Percentiles rank a stretch among this genome's conserved stretches.
Conservation (phyloP, 2,797 vertebrate genomes). For the Aldrovandia affinis region DNA sequence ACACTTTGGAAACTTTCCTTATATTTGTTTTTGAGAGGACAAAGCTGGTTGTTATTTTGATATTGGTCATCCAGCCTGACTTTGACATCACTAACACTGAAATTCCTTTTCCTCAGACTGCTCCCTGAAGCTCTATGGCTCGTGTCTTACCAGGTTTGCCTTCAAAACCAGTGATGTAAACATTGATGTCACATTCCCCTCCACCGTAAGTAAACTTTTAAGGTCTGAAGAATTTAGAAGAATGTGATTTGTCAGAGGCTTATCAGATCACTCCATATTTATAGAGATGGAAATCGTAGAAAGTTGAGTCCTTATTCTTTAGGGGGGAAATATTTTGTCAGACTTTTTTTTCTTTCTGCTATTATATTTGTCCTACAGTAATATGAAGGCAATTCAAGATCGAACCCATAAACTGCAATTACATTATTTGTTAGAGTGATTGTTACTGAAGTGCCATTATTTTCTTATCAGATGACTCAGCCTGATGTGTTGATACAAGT, state of each 20-base stretch:
- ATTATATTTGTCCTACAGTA: too few species aligned
- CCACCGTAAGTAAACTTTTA: constrained; percentile 76
- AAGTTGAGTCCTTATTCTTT: too few species aligned
- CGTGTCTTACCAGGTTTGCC: constrained; percentile 92
- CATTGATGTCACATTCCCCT: constrained; percentile 89
- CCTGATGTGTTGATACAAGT: constrained; percentile 96
- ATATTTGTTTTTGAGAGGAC: too few species aligned
- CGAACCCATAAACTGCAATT: too few species aligned
- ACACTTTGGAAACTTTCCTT: too few species aligned
- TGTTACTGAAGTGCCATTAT: constrained; percentile 7
- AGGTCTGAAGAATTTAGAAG: background rate
- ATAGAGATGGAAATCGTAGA: too few species aligned
- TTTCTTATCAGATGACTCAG: constrained; percentile 85
- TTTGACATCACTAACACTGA: background rate
- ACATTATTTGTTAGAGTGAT: constrained; percentile 7
- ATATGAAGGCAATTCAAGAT: too few species aligned
- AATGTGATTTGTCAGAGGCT: background rate
- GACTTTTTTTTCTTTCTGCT: too few species aligned
- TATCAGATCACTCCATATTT: too few species aligned
- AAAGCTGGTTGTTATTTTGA: too few species aligned
- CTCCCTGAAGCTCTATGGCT: constrained; percentile 91
- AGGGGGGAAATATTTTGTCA: too few species aligned
- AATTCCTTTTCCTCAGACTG: constrained; percentile 81
- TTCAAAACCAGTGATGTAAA: constrained; percentile 97
- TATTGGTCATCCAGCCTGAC: too few species aligned